Conservation (phyloP, 2,797 vertebrate genomes). For the Alosa sapidissima region DNA sequence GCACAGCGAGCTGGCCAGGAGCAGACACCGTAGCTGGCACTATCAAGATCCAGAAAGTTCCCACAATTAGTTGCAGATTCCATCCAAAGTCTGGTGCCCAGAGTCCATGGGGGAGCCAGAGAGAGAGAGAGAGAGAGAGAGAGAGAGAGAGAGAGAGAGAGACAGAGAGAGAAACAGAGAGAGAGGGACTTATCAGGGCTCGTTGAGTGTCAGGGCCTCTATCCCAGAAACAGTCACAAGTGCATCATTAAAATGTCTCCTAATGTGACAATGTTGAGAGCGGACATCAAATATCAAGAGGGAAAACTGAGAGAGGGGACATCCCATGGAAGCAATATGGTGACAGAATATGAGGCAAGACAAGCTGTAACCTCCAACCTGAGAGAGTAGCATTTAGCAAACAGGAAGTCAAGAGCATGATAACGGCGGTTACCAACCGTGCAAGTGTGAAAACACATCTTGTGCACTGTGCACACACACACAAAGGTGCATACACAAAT, state of each 20-base stretch:
- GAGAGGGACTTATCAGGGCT: neutral
- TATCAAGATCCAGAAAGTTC: constrained; percentile 8
- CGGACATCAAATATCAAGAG: neutral
- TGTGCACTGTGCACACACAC: neutral
- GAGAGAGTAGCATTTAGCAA: neutral
- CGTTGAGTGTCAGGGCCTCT: neutral
- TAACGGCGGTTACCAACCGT: neutral
- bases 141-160: too few species aligned
- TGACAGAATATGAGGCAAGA: neutral
- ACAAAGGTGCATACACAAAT: neutral
- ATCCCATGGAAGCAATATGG: neutral
- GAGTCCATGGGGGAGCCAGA: neutral
- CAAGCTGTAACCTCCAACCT: neutral
- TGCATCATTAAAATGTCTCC: neutral
- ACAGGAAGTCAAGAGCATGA: neutral
- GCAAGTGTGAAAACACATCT: neutral
- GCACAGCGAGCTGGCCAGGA: neutral
- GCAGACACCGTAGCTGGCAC: neutral
- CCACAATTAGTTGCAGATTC: constrained; percentile 4
- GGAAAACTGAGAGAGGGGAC: neutral
- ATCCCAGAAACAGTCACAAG: neutral
- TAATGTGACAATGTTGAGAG: neutral
- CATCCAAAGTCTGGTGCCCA: constrained; percentile 12
- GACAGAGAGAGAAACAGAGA: too few species aligned
- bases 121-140: neutral